Evolutionary conservation across 2,113 vertebrate genomes (phyloP).

Genomic region (Tursiops truncatus): DNA sequence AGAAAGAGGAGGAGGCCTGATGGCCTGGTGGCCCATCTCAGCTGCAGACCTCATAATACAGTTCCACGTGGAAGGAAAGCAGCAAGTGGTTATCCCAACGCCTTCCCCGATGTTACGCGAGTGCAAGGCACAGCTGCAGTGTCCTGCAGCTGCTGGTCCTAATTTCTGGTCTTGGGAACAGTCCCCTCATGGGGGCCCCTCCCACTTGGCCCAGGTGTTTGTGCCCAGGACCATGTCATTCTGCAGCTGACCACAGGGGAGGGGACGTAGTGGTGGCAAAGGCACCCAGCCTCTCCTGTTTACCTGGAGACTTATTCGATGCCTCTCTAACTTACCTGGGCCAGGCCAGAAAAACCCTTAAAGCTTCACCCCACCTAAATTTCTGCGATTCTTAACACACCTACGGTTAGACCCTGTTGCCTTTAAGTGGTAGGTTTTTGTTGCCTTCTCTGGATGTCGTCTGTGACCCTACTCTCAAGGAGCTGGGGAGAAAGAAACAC

Average conservation of each 20-base stretch:
- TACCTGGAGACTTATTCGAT: not conserved
- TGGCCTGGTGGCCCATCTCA: not conserved
- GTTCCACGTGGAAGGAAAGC: not conserved
- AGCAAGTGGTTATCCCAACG: fast-evolving
- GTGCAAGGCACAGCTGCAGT: fast-evolving
- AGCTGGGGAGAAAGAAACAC: not conserved
- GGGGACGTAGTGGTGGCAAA: fast-evolving
- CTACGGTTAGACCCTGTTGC: fast-evolving
- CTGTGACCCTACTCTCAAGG: not conserved
- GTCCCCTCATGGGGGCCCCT: not conserved
- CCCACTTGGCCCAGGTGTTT: not conserved
- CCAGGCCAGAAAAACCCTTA: not conserved
- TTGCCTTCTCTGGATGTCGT: not conserved
- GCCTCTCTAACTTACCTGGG: too few relatives aligned
- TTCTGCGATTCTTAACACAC: not conserved
- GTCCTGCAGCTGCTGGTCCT: fast-evolving
- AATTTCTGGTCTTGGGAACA: not conserved
- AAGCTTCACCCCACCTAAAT: not conserved
- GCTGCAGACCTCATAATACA: not conserved
- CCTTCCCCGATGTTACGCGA: fast-evolving
- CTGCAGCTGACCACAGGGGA: not conserved
- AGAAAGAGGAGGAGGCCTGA: too few relatives aligned
- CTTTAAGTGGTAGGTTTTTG: fast-evolving
- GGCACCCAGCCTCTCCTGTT: fast-evolving
- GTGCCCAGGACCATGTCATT: not conserved